phyloP scores from a whole-genome alignment of 92 coral and sea anemone genomes.

The Meandrina meandrites region DNA sequence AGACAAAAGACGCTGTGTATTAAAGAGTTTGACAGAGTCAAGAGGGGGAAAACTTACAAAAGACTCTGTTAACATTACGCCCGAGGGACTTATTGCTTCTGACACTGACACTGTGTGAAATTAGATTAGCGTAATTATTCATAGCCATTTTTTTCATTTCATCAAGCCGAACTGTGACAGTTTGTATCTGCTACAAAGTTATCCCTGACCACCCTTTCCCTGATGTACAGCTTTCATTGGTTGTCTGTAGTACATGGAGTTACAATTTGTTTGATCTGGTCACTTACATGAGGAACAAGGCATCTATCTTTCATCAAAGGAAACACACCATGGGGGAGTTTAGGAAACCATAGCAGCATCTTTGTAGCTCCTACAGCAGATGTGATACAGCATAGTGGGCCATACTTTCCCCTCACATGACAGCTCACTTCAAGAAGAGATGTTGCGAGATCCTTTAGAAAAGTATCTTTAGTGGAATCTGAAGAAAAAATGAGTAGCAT shows the following conservation, averaged over 20 bases:
- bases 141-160: too few relatives aligned
- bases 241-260: neutral
- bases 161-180: too few relatives aligned
- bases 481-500: neutral
- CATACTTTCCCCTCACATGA: conserved; percentile 94
- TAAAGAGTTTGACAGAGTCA: neutral
- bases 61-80: neutral
- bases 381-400: conserved; percentile 87
- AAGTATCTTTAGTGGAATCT: conserved; percentile 68
- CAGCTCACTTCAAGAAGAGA: conserved; percentile 75
- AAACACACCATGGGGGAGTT: conserved; percentile 69
- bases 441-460: conserved; percentile 65
- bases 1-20: too few relatives aligned
- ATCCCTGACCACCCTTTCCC: too few relatives aligned
- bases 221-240: too few relatives aligned
- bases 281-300: conserved; percentile 89
- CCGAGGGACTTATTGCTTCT: too few relatives aligned
- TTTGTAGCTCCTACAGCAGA: conserved; percentile 77
- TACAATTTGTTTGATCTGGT: neutral
- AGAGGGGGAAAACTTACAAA: neutral
- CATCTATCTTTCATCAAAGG: conserved; percentile 70
- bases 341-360: conserved; percentile 76
- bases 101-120: too few relatives aligned
- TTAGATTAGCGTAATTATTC: too few relatives aligned
- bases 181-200: too few relatives aligned